These are phyloP conservation scores for Drosophila chauvacae DNA, from an alignment of 1,140 invertebrate genomes.

Conservation along the genomic window DNA sequence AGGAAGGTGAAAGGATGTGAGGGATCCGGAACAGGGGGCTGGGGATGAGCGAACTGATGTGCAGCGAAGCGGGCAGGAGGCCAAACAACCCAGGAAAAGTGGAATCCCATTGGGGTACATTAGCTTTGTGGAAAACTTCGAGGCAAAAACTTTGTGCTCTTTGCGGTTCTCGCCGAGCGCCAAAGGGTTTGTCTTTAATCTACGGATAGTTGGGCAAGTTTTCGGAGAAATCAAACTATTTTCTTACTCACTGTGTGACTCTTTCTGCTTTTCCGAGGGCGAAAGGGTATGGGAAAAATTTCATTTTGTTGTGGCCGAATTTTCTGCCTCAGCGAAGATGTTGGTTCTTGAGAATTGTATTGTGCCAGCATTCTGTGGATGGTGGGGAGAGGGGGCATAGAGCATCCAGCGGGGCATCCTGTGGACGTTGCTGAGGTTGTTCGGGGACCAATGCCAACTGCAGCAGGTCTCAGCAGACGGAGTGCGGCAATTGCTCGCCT, in stretches of 20 bases:
- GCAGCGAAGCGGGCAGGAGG: conserved; percentile 32
- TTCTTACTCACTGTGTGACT: conserved; percentile 10
- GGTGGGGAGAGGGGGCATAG: not conserved
- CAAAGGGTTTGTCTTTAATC: conserved; percentile 43
- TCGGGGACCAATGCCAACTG: conserved; percentile 36
- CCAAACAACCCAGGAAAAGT: conserved; percentile 19
- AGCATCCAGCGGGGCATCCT: conserved; percentile 20
- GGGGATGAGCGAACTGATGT: conserved; percentile 3
- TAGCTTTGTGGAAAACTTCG: conserved; percentile 49
- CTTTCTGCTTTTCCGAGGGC: not conserved
- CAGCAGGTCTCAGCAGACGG: conserved; percentile 58
- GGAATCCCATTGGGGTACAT: conserved; percentile 41
- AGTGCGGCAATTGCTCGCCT: conserved; percentile 55
- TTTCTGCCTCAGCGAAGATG: conserved; percentile 38
- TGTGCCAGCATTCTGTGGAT: conserved; percentile 19
- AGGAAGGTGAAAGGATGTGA: not conserved
- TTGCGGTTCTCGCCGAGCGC: conserved; percentile 16
- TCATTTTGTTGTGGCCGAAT: conserved; percentile 31
- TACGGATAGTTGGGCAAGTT: conserved; percentile 32
- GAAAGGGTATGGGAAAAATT: conserved; percentile 23
- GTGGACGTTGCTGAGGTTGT: conserved; percentile 10
- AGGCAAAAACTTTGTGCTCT: conserved; percentile 34
- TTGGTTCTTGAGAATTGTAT: conserved; percentile 54
- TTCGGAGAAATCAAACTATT: conserved; percentile 29
- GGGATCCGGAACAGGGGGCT: conserved; percentile 29